These are phyloP conservation scores for Himalopsyche phryganea DNA, from an alignment of 1,140 invertebrate species.

Conservation along the genomic window DNA sequence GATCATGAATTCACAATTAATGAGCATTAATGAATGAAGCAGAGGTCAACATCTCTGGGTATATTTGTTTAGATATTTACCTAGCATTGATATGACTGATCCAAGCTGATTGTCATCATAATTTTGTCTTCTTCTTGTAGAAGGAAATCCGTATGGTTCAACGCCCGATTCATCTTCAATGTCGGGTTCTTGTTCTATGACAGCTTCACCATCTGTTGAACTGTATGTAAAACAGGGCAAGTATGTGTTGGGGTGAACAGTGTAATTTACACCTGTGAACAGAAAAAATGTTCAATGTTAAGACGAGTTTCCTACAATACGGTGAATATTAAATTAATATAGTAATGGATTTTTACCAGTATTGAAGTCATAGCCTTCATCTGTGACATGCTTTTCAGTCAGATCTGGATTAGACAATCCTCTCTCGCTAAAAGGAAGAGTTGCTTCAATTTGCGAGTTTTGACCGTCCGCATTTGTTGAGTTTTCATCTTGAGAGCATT, in stretches of 20 bases:
- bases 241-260: conserved; percentile 76
- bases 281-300: no score
- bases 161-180: conserved; percentile 37
- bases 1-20: no score
- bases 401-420: neutral
- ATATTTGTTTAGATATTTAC: no score
- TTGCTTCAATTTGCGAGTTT: neutral
- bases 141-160: conserved; percentile 66
- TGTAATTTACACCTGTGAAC: conserved; percentile 59
- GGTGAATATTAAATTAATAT: no score
- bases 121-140: conserved; percentile 55
- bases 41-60: no score
- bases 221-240: conserved; percentile 71
- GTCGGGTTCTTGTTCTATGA: conserved; percentile 12
- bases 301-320: no score
- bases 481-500: conserved; percentile 41
- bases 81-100: conserved; percentile 56
- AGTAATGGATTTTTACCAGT: conserved; percentile 14
- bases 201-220: conserved; percentile 60
- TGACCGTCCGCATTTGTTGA: neutral
- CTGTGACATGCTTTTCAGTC: conserved; percentile 10
- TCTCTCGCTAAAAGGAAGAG: conserved; percentile 5
- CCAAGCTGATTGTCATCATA: conserved; percentile 54
- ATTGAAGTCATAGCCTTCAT: conserved; percentile 24
- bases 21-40: no score